Base-by-base conservation (phyloP, 1,140 invertebrate genomes). In the Eubasilissa regina region DNA sequence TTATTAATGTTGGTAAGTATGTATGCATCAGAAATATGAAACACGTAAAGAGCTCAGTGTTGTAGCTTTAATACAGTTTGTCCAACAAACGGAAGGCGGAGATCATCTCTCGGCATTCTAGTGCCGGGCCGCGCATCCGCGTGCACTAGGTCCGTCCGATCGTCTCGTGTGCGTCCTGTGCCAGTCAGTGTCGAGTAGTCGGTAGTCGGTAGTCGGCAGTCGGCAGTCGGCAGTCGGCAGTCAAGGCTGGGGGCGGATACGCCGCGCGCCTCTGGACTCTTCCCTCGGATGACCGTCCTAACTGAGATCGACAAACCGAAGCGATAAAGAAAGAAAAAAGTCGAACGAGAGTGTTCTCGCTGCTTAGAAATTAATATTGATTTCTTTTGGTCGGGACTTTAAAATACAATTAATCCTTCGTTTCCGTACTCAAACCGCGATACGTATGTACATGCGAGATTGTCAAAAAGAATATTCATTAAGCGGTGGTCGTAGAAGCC, bases 361-460 rank as follows among this genome's bases (percentile, higher is more conserved):
- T 25, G 45, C 58, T 55, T 53, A 68, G n/a, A 64, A 64, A 79
- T 45, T 60, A 74, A 53, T 64, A 73, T 48, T 79, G 8, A 80
- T 73, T 77, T 80, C 53, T 68, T 60, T 80, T 77, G 80, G 80
- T 81, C 80, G 80, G 75, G 80, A 75, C 58, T 56, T 75, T 74
- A 74, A 75, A 76, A 81, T 81, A 81, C 75, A 75, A 72, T n/a
- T 74, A 72, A 17, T 56, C n/a, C 58, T 64, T 77, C 75, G 53
- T 81, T 72, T 74, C 51, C 62, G 66, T 66, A 60, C 66, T 77
- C 74, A 70, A 77, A 74, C 80, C 80, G 75, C 75, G 56, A 77
- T 81, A 77, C 80, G 47, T 81, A 81, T 81, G 75, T 81, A 81
- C 80, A 81, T 78, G 80, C 80, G 79, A 81, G 80, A 81, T 81